Evolutionary conservation across 2,888 invertebrate species (phyloP).

Genomic region (Nomada fucata): DNA sequence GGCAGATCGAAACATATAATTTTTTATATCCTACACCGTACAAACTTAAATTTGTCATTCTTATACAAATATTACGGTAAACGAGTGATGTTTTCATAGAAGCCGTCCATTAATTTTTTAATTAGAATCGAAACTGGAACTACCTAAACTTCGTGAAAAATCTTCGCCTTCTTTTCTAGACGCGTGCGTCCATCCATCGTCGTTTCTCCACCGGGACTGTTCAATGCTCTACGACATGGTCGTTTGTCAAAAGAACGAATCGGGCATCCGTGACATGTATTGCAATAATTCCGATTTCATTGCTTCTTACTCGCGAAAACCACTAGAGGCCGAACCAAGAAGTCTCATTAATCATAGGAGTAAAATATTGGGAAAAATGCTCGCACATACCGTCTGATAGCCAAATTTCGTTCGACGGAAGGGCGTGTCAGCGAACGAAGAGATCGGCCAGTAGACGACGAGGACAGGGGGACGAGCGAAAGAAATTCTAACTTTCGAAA

Average conservation of each 20-base stretch:
- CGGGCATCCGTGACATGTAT: slow-evolving; percentile 12
- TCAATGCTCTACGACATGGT: not conserved
- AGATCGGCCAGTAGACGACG: slow-evolving; percentile 7
- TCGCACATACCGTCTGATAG: slow-evolving; percentile 57
- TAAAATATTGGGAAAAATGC: slow-evolving; percentile 72
- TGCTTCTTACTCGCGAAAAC: slow-evolving; percentile 40
- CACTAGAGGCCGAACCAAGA: slow-evolving; percentile 52
- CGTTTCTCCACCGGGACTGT: slow-evolving; percentile 1
- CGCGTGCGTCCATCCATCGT: slow-evolving; percentile 18
- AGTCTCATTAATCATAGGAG: slow-evolving; percentile 77
- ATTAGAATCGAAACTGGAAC: not conserved
- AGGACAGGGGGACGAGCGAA: slow-evolving; percentile 25
- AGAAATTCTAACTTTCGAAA: slow-evolving; percentile 61
- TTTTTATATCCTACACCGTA: no score
- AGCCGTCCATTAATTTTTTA: not conserved
- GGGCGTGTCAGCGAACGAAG: slow-evolving; percentile 30
- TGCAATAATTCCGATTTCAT: slow-evolving; percentile 66
- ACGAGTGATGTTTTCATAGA: no score
- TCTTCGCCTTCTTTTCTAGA: not conserved
- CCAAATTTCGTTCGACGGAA: not conserved
- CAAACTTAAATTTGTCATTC: no score
- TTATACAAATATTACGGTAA: no score
- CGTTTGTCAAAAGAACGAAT: slow-evolving; percentile 4
- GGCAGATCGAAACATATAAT: no score
- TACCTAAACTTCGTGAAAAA: not conserved